Evolutionary conservation across 2,888 invertebrate species (phyloP).

Genomic region (Julus scanicus): DNA sequence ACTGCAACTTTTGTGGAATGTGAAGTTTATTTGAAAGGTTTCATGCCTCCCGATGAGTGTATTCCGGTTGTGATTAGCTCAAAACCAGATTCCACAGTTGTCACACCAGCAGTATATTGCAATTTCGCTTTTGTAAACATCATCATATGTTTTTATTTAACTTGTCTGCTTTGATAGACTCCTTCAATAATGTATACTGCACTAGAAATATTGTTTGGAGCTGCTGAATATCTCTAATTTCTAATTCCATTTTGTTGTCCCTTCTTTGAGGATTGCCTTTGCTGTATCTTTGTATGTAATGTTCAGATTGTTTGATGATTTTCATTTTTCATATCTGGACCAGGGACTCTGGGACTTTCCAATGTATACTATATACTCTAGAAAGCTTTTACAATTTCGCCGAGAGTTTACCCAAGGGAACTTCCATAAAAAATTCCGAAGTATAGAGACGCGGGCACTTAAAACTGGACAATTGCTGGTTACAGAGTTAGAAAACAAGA

Average conservation of each 20-base stretch:
- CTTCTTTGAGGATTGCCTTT: neutral
- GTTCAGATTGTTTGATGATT: neutral
- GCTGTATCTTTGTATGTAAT: neutral
- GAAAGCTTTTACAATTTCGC: neutral
- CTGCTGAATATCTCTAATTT: slow-evolving; percentile 38
- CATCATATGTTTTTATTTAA: slow-evolving; percentile 21
- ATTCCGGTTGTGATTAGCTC: neutral
- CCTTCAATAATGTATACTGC: slow-evolving; percentile 45
- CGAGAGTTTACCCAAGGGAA: neutral
- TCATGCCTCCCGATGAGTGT: neutral
- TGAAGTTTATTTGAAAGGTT: neutral
- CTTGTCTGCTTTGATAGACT: slow-evolving; percentile 23
- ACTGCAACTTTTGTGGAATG: neutral
- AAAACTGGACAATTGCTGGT: neutral
- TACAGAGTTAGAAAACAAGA: neutral
- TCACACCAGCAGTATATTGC: neutral
- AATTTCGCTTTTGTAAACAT: neutral
- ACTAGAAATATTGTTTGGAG: neutral
- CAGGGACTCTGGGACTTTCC: neutral
- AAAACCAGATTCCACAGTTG: neutral
- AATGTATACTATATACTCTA: neutral
- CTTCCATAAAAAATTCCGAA: neutral
- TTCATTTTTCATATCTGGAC: neutral
- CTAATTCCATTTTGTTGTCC: slow-evolving; percentile 11
- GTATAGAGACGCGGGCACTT: neutral